Percentiles rank a stretch among this genome's conserved stretches.
Evolutionary conservation across 2,113 vertebrate species (phyloP).

Genomic region (Tupaia chinensis): DNA sequence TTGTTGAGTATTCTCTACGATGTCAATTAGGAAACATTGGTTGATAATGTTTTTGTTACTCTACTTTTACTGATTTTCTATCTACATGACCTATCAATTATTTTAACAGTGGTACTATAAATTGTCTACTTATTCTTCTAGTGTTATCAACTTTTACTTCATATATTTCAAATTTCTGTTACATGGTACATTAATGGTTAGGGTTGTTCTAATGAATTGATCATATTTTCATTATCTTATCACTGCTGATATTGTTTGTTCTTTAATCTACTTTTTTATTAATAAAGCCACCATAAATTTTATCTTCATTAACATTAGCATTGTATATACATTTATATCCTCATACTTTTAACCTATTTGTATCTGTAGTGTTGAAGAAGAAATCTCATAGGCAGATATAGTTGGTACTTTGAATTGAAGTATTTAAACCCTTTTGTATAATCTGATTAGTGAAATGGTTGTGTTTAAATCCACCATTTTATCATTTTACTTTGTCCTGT

Average conservation of each 20-base stretch:
- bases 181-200: background rate
- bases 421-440: background rate
- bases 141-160: background rate
- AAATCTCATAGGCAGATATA: background rate
- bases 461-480: background rate
- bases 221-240: background rate
- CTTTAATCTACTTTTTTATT: background rate
- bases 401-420: background rate
- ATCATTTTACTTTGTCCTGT: background rate
- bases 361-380: background rate
- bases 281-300: background rate
- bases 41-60: background rate
- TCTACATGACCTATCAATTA: background rate
- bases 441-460: background rate
- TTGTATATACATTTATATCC: background rate
- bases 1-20: background rate
- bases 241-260: background rate
- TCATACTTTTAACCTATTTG: background rate
- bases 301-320: background rate
- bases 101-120: background rate
- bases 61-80: background rate
- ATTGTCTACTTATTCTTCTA: background rate
- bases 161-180: background rate
- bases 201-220: background rate
- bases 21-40: background rate